Evolutionary conservation across 2,888 invertebrate genomes (phyloP).

Genomic region (Pseudolycoriella hygida): DNA sequence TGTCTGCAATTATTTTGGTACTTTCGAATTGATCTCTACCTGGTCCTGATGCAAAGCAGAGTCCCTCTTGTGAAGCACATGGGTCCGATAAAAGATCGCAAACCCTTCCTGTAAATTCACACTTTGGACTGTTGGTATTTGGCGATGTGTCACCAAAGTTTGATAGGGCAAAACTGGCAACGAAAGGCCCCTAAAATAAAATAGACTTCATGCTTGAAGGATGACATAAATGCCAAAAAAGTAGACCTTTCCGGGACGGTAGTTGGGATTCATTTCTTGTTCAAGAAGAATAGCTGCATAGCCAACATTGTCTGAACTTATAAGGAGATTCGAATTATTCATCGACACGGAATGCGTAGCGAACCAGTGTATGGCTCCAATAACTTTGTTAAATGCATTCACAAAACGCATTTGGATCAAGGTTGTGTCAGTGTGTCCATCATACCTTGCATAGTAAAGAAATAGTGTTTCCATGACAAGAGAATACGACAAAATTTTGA

Average conservation of each 20-base stretch:
- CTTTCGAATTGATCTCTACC: constrained; percentile 84
- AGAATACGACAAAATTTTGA: no score
- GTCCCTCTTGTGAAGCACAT: constrained; percentile 45
- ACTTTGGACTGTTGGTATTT: constrained; percentile 70
- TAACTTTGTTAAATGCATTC: constrained; percentile 31
- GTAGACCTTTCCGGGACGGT: constrained; percentile 55
- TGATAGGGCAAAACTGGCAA: constrained; percentile 79
- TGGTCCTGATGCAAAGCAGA: constrained; percentile 77
- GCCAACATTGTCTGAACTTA: constrained; percentile 86
- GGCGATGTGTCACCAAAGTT: constrained; percentile 91
- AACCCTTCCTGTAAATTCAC: constrained; percentile 52
- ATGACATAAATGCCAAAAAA: background rate
- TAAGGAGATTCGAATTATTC: constrained; percentile 80
- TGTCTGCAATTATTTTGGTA: constrained; percentile 70
- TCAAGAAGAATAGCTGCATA: constrained; percentile 75
- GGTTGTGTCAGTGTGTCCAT: constrained; percentile 63
- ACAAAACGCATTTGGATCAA: constrained; percentile 66
- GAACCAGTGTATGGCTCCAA: constrained; percentile 87
- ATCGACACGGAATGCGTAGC: constrained; percentile 88
- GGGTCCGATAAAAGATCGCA: constrained; percentile 60
- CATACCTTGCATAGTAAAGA: constrained; percentile 32
- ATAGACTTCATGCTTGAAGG: no score
- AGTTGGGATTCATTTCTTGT: constrained; percentile 50
- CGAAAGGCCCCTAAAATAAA: constrained; percentile 51
- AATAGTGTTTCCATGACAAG: no score